Evolutionary conservation across 2,113 vertebrate genomes (phyloP), one percentile per base, ranked within the genome.

Genomic region (Bambusicola thoracicus): DNA sequence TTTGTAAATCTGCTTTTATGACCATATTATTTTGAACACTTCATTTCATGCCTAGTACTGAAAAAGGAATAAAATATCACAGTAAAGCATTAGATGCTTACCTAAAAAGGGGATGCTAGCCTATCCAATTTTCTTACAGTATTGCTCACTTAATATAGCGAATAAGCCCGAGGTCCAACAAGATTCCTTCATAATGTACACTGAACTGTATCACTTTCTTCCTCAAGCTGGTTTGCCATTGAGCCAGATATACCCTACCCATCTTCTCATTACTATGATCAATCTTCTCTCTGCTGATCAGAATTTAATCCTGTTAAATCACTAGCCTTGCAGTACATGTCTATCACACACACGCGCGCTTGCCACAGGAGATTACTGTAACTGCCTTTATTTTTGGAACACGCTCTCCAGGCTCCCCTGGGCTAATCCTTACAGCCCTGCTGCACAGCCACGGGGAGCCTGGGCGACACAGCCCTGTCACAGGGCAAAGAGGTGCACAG

Each of bases 221-320:
- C 75, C 75, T 79, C 77, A 44, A 95, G 62, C 62, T 4, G 6
- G 84, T 94, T 66, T 89, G 59, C 89, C 62, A 87, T 53, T 67
- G 63, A 92, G 62, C 62, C 86, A 89, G 62, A 79, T 10, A 29
- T 83, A 15, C 30, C 67, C 34, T 59, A 87, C 87, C 81, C 72
- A 84, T 88, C 82, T 85, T 88, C 72, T 93, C 87, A 78, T 94
- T 87, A 75, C 75, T 65, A 20, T 86, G 89, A 94, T 92, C 93
- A 91, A 48, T 87, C 78, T 94, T 88, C 89, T 85, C 76, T 85
- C 56, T 84, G 65, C 85, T 88, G 93, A 90, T 91, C 91, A 94
- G 87, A 85, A 91, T 96, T 95, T 93, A 95, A 95, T 91, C 87
- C 91, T 81, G 58, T 92, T 94, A 94, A 91, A 82, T 83, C n/a